Percentiles rank a stretch among this genome's conserved stretches.
phyloP scores from a whole-genome alignment of 2,113 vertebrate species.

The Lampris incognitus region DNA sequence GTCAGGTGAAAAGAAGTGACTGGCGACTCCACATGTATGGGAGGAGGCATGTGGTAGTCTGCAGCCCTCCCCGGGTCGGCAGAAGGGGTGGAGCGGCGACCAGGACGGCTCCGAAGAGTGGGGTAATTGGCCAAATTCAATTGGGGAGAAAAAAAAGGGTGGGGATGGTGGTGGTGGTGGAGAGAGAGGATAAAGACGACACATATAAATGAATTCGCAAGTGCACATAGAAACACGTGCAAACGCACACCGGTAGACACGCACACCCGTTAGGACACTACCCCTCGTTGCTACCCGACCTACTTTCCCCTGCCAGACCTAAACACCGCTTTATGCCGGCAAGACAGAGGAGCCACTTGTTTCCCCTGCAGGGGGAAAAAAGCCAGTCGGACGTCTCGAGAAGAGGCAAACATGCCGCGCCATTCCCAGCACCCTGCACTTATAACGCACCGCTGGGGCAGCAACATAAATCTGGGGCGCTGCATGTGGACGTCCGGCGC shows the following conservation, averaged over 20 bases:
- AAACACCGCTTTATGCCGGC: constrained; percentile 56
- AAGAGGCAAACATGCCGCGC: constrained; percentile 22
- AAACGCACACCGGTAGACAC: constrained; percentile 1
- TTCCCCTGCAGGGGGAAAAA: constrained; percentile 59
- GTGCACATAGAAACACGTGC: not conserved
- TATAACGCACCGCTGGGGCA: constrained; percentile 56
- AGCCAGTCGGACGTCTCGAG: constrained; percentile 43
- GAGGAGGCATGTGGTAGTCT: too few species aligned
- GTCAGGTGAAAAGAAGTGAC: too few species aligned
- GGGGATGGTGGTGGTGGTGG: not conserved
- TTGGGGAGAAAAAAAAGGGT: too few species aligned
- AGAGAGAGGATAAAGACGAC: not conserved
- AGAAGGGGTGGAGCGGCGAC: too few species aligned
- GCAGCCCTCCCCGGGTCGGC: too few species aligned
- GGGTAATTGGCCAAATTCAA: too few species aligned
- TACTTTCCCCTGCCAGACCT: constrained; percentile 30
- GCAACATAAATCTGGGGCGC: constrained; percentile 58
- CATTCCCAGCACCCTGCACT: constrained; percentile 34
- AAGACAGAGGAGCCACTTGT: constrained; percentile 52
- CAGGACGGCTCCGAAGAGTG: too few species aligned
- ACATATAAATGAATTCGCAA: not conserved
- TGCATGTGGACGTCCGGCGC: constrained; percentile 21
- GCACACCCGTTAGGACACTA: not conserved
- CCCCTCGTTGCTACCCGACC: not conserved
- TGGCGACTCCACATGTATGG: too few species aligned